Evolutionary conservation across 53 echinoderm and acorn worm genomes (phyloP), one percentile per base, ranked within the genome.

Genomic region (Patiria pectinifera): DNA sequence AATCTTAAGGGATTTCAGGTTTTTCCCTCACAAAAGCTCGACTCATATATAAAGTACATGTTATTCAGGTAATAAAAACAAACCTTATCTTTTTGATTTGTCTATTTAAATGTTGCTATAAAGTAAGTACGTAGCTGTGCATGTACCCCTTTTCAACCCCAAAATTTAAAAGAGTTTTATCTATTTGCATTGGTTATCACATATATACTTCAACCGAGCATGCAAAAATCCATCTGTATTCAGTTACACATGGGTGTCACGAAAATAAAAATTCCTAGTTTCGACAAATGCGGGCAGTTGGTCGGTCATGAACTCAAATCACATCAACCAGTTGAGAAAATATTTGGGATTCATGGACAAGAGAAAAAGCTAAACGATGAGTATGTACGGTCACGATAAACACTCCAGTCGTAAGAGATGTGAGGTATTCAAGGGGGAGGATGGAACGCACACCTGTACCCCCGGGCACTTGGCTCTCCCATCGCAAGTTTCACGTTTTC

Each of bases 341-440:
- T 74, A 74, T 74, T 74, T 74, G 4, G 74, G 3, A 74, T 74
- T 74, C 11, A 74, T 24, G 24, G 74, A 19, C 16, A 4, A 19
- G 21, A 70, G 70, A 74, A 74, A 74, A n/a, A 74, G 6, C 22
- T 23, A 74, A 6, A 74, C 19, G 74, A 22, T 83, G 7, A 59
- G 83, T 21, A 83, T 83, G 83, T 59, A 8, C 60, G 60, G 59
- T 83, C 83, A 83, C 83, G 60, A 58, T 11, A 58, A 60, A 59
- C 59, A 59, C 83, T 83, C 25, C 59, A 58, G 60, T 79, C 24
- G 48, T 83, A 83, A 53, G 83, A 60, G 14, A 22, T 79, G 48
- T 24, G 45, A n/a, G 45, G 45, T 79, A 74, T 24, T 74, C n/a
- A 24, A 74, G 10, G 24, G 74, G 22, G 19, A 4, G 24, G 22